Evolutionary conservation across 2,113 vertebrate species (phyloP).

Genomic region (Neogobius melanostomus): DNA sequence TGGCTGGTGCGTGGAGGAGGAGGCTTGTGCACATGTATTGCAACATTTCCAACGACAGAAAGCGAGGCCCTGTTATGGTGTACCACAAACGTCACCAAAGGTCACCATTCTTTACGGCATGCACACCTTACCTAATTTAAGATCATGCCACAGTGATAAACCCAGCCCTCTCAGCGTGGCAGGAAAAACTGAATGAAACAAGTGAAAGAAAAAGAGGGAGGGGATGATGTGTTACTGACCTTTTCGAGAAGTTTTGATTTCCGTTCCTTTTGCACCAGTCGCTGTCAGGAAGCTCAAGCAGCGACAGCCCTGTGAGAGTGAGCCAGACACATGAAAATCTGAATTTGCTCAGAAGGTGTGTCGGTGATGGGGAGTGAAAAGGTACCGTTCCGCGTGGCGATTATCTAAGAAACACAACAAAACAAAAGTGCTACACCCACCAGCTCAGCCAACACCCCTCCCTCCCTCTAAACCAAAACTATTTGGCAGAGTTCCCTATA

Average conservation of each 20-base stretch:
- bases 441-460: slow-evolving; percentile 81
- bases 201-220: slow-evolving; percentile 17
- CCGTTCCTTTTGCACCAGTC: slow-evolving; percentile 60
- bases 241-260: slow-evolving; percentile 71
- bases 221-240: slow-evolving; percentile 72
- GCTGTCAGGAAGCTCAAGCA: slow-evolving; percentile 70
- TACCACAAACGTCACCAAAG: slow-evolving; percentile 24
- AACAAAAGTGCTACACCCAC: slow-evolving; percentile 85
- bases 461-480: slow-evolving; percentile 93
- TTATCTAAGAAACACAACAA: slow-evolving; percentile 81
- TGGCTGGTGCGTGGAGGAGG: slow-evolving; percentile 15
- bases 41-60: slow-evolving; percentile 31
- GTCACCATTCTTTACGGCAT: slow-evolving; percentile 37
- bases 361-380: slow-evolving; percentile 87
- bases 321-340: slow-evolving; percentile 54
- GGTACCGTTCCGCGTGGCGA: slow-evolving; percentile 86
- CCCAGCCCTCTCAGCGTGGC: slow-evolving; percentile 30
- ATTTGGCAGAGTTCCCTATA: slow-evolving; percentile 88
- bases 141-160: slow-evolving; percentile 33
- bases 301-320: slow-evolving; percentile 74
- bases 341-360: slow-evolving; percentile 81
- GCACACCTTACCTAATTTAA: slow-evolving; percentile 22
- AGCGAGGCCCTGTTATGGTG: neutral
- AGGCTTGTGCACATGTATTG: slow-evolving; percentile 43
- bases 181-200: neutral